A percentile compares a stretch with the other conserved stretches of the same genome.
These are phyloP conservation scores for Jaculus jaculus DNA, from an alignment of 2,113 vertebrate genomes.

Conservation along the genomic window DNA sequence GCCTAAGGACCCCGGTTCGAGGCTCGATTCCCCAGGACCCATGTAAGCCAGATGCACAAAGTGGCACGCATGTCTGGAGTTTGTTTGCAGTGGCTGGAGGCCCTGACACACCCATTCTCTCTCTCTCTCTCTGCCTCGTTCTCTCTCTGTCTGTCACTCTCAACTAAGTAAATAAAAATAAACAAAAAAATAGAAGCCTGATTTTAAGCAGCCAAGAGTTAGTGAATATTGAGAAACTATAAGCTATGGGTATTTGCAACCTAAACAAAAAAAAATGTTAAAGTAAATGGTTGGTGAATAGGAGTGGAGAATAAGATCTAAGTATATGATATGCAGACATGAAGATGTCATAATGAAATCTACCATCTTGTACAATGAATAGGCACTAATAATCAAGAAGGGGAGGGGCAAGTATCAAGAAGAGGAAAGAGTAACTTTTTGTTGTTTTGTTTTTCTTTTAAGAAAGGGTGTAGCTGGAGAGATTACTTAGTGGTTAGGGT, in stretches of 20 bases:
- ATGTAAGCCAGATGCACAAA: no score
- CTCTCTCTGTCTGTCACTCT: no score
- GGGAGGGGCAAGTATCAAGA: no score
- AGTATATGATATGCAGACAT: no score
- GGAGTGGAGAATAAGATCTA: neutral
- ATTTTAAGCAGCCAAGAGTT: neutral
- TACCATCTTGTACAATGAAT: neutral
- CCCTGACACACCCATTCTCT: no score
- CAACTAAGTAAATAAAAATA: no score
- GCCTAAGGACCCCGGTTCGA: no score
- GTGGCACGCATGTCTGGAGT: no score
- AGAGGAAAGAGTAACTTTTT: neutral
- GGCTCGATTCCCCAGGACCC: no score
- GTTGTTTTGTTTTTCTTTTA: slow-evolving; percentile 3
- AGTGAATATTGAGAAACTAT: neutral
- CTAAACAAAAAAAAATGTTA: neutral
- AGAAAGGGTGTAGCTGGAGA: neutral
- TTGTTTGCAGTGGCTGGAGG: no score
- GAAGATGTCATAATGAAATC: neutral
- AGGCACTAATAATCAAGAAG: neutral
- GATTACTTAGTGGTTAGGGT: no score
- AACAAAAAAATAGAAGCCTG: neutral
- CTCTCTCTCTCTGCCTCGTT: no score
- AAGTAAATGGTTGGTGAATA: neutral
- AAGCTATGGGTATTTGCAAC: neutral